Conservation (phyloP, 2,888 invertebrate species). For the Nudaria mundana region DNA sequence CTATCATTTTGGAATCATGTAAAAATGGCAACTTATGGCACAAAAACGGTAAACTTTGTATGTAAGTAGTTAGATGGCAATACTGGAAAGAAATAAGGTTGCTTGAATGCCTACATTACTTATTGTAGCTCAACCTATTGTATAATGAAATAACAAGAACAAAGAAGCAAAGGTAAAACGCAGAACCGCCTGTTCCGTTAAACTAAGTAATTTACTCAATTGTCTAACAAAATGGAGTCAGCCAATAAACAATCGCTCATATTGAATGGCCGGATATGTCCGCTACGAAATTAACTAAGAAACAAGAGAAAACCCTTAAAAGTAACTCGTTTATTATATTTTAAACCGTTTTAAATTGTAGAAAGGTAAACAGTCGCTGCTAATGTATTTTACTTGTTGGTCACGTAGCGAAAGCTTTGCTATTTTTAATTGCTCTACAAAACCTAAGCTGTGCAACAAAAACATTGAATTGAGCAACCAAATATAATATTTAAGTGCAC, state of each 20-base stretch:
- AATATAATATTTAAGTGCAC: too few relatives aligned
- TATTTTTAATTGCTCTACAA: constrained; percentile 36
- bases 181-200: constrained; percentile 48
- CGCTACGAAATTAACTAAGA: constrained; percentile 73
- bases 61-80: too few relatives aligned
- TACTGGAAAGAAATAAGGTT: too few relatives aligned
- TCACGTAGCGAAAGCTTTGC: constrained; percentile 32
- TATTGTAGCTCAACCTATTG: neutral
- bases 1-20: too few relatives aligned
- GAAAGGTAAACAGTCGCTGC: constrained; percentile 45
- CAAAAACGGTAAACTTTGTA: too few relatives aligned
- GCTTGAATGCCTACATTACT: neutral
- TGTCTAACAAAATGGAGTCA: constrained; percentile 68
- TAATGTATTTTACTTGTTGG: constrained; percentile 68
- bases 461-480: too few relatives aligned
- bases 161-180: constrained; percentile 13
- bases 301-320: constrained; percentile 79
- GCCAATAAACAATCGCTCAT: constrained; percentile 79
- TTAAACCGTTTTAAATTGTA: constrained; percentile 61
- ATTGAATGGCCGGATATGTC: constrained; percentile 81
- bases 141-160: constrained; percentile 15
- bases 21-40: neutral
- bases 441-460: too few relatives aligned
- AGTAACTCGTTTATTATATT: constrained; percentile 70
- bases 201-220: constrained; percentile 68